A percentile compares a stretch with the other conserved stretches of the same genome.
These are phyloP conservation scores for Tokudaia tokunoshimensis DNA, from an alignment of 2,797 vertebrate genomes.

Conservation along the genomic window DNA sequence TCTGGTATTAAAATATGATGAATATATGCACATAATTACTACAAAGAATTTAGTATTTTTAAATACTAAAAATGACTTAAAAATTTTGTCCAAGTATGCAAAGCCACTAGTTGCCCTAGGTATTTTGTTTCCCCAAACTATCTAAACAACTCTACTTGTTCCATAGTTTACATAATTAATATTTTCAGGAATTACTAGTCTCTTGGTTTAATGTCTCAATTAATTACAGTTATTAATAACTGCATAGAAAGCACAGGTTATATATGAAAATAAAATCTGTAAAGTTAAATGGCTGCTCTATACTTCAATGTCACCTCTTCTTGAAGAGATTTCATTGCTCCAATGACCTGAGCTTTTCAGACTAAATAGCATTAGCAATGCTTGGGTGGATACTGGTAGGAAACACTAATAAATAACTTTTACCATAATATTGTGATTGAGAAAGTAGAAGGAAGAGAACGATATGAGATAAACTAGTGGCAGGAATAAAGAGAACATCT, in stretches of 20 bases:
- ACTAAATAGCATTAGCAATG: constrained; percentile 65
- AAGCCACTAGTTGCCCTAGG: neutral
- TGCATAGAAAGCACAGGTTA: neutral
- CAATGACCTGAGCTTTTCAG: neutral
- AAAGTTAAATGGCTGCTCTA: constrained; percentile 56
- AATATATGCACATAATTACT: neutral
- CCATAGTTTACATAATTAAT: neutral
- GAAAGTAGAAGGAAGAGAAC: neutral
- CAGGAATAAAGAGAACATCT: neutral
- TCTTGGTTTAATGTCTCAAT: neutral
- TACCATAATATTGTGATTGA: neutral
- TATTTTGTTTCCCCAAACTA: constrained; percentile 8
- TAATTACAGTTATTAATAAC: neutral
- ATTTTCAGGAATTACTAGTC: neutral
- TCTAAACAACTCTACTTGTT: neutral
- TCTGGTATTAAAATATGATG: neutral
- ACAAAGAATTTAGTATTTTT: neutral
- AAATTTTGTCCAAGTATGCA: neutral
- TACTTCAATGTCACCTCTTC: neutral
- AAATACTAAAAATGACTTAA: neutral
- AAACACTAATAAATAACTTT: constrained; percentile 57
- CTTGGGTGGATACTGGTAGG: neutral
- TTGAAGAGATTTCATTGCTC: neutral
- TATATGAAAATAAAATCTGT: neutral
- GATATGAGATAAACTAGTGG: constrained; percentile 54